Base-by-base conservation (phyloP, 2,113 vertebrate species). In the Clupea harengus region DNA sequence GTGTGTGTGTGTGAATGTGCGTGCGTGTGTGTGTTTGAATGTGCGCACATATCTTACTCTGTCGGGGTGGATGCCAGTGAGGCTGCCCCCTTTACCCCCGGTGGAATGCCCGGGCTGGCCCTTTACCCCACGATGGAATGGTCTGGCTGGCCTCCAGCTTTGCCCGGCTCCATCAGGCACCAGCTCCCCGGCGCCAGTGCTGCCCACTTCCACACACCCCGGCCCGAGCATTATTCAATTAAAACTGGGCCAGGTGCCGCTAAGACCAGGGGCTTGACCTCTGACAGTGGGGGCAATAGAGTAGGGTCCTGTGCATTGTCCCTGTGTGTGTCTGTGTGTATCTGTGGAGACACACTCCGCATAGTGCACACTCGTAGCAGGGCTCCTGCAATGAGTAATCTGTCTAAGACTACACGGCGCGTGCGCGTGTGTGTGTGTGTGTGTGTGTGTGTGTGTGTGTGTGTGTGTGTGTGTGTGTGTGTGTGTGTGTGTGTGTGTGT, bases 151-250 rank as follows among this genome's bases (percentile, higher is more conserved):
- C 1, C 25, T 72, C 64, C 64, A 72, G 64, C 88, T 81, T 7
- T 45, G 47, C 82, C 86, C 86, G 90, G 85, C 25, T 54, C 50
- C 72, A 78, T 50, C 82, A 82, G 84, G 84, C 86, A 85, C 85
- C 86, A 85, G 82, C 25, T 25, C 82, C 50, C 85, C 83, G 64
- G n/a, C 25, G 10, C n/a, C 64, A 72, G 28, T 25, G 78, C 84
- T 81, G 87, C 82, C 83, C 39, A 60, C 83, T 46, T 87, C 85
- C 89, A 49, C 83, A 86, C 82, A 85, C 83, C 60, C 85, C 84
- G 85, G 87, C 32, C 82, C 83, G 39, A 39, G 44, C 87, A 82
- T 90, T 88, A 89, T 91, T 89, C 84, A 90, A 89, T 91, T 91
- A 91, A 81, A 84, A 46, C 72, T 72, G 75, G 83, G 64, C 85